phyloP scores from a whole-genome alignment of 2,888 invertebrate genomes.

The Reticulitermes lucifugus region DNA sequence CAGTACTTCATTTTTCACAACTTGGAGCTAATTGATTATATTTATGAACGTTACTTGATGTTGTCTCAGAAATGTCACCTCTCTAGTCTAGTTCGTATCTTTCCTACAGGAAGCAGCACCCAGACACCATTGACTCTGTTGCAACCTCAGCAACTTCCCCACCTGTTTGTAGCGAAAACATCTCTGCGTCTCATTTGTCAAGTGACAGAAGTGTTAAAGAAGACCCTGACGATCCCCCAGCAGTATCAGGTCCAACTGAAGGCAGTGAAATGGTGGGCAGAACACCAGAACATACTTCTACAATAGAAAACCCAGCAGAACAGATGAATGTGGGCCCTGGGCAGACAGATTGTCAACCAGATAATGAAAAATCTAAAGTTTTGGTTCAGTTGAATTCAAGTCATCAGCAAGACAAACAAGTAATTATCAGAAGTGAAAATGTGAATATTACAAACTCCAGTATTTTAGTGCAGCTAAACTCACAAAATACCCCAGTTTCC shows the following conservation, averaged over 20 bases:
- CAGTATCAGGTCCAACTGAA: not conserved
- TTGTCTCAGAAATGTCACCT: no score
- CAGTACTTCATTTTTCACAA: no score
- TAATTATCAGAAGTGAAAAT: not conserved
- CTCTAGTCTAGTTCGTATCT: not conserved
- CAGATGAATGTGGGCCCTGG: not conserved
- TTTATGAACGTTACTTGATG: no score
- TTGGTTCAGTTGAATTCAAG: not conserved
- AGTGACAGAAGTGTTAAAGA: not conserved
- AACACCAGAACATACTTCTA: not conserved
- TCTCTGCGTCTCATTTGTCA: not conserved
- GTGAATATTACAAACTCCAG: not conserved
- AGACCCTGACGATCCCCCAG: not conserved
- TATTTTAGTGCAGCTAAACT: not conserved
- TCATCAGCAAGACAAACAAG: not conserved
- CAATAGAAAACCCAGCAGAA: not conserved
- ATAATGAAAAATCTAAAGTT: not conserved
- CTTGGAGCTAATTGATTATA: no score
- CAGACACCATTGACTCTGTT: not conserved
- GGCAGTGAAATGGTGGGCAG: not conserved
- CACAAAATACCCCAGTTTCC: not conserved
- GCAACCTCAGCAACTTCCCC: not conserved
- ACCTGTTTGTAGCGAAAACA: not conserved
- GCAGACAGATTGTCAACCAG: not conserved
- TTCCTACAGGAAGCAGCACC: conserved; percentile 22